Conservation (phyloP, 2,888 invertebrate species). For the Cheilosia impressa region DNA sequence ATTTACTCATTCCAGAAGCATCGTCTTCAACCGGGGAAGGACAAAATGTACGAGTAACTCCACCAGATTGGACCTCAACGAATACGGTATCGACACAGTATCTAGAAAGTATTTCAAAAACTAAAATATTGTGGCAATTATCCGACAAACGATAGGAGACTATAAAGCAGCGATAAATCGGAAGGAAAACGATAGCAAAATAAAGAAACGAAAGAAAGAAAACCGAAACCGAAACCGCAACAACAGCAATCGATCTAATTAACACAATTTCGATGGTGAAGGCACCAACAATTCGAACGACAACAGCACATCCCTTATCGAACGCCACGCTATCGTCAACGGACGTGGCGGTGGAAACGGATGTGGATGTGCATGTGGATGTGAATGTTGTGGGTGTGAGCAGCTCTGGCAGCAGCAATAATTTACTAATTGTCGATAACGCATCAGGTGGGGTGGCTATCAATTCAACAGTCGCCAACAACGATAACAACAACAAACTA, state of each 20-base stretch:
- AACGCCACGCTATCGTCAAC: constrained; percentile 52
- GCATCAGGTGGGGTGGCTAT: constrained; percentile 48
- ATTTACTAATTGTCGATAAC: constrained; percentile 63
- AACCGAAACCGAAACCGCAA: constrained; percentile 5
- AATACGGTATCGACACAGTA: constrained; percentile 8
- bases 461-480: constrained; percentile 42
- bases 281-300: constrained; percentile 55
- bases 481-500: constrained; percentile 39
- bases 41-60: constrained; percentile 33
- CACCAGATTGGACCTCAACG: constrained; percentile 18
- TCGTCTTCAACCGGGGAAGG: background rate
- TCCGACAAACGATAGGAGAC: background rate
- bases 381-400: constrained; percentile 20
- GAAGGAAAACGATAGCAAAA: constrained; percentile 2
- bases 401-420: constrained; percentile 18
- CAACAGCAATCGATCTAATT: constrained; percentile 33
- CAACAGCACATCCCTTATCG: constrained; percentile 57
- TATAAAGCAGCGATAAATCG: constrained; percentile 7
- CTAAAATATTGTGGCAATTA: background rate
- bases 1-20: constrained; percentile 41
- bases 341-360: constrained; percentile 54
- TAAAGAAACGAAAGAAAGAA: background rate
- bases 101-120: background rate
- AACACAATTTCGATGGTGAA: constrained; percentile 70
- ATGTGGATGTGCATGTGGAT: constrained; percentile 23